These are phyloP conservation scores for Danaus chrysippus DNA, from an alignment of 2,888 invertebrate genomes.

Conservation along the genomic window DNA sequence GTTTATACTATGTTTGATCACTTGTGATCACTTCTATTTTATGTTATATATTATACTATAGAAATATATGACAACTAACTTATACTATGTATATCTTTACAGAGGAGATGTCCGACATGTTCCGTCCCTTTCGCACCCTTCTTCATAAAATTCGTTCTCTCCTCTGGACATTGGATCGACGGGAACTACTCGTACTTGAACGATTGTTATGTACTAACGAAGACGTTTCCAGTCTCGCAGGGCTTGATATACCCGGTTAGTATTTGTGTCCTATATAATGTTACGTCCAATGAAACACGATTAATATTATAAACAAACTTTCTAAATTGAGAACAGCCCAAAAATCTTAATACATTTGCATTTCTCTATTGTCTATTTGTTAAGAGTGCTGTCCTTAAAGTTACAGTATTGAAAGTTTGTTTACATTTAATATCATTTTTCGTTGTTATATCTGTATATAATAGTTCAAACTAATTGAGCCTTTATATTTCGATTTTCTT, in stretches of 20 bases:
- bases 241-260: slow-evolving; percentile 61
- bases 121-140: slow-evolving; percentile 94
- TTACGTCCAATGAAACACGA: too few relatives aligned
- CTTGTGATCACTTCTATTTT: too few relatives aligned
- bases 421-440: neutral
- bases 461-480: neutral
- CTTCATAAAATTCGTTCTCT: slow-evolving; percentile 95
- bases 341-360: too few relatives aligned
- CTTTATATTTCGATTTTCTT: too few relatives aligned
- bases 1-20: too few relatives aligned
- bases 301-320: too few relatives aligned
- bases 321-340: too few relatives aligned
- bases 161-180: slow-evolving; percentile 90
- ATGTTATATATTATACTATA: too few relatives aligned
- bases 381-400: too few relatives aligned
- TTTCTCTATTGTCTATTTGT: too few relatives aligned
- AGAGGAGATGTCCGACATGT: slow-evolving; percentile 96
- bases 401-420: too few relatives aligned
- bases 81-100: slow-evolving; percentile 46
- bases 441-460: neutral
- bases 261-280: neutral
- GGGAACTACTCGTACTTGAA: slow-evolving; percentile 92
- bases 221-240: slow-evolving; percentile 78
- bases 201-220: slow-evolving; percentile 94
- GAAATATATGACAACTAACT: neutral